Evolutionary conservation across 1,140 invertebrate genomes (phyloP).

Genomic region (Diorhabda sublineata): DNA sequence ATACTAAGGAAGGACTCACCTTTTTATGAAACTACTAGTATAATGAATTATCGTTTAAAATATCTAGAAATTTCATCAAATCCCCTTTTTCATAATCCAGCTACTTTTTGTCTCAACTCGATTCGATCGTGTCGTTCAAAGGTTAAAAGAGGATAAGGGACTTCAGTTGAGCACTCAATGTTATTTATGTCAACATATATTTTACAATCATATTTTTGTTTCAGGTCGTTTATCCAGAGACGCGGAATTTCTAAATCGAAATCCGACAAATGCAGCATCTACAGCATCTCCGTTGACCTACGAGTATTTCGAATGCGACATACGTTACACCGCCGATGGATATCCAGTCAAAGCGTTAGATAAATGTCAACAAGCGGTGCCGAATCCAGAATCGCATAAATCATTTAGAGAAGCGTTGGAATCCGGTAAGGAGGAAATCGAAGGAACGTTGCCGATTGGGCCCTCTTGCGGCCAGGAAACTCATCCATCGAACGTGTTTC

Average conservation of each 20-base stretch:
- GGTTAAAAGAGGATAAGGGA: too few species aligned
- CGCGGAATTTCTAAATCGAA: slow-evolving; percentile 58
- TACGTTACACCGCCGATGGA: slow-evolving; percentile 73
- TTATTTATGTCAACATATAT: neutral
- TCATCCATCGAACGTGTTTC: too few species aligned
- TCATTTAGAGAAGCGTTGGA: neutral
- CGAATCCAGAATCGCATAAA: slow-evolving; percentile 1
- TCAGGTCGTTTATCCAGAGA: slow-evolving; percentile 59
- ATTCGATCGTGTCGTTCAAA: too few species aligned
- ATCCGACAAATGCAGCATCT: slow-evolving; percentile 50
- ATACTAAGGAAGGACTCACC: too few species aligned
- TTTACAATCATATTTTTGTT: slow-evolving; percentile 6
- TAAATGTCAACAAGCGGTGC: slow-evolving; percentile 8
- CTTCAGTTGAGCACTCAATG: too few species aligned
- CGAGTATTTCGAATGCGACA: slow-evolving; percentile 54
- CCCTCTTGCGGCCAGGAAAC: too few species aligned
- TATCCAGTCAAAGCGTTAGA: slow-evolving; percentile 55
- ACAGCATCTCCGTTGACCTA: slow-evolving; percentile 40
- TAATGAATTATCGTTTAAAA: too few species aligned
- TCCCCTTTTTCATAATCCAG: too few species aligned
- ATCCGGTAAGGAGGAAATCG: neutral
- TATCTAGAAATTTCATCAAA: too few species aligned
- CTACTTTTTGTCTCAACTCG: too few species aligned
- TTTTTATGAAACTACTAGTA: too few species aligned
- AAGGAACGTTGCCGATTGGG: too few species aligned